A percentile compares a stretch with the other conserved stretches of the same genome.
Conservation (phyloP, 2,888 invertebrate genomes). For the Calameuta filiformis region DNA sequence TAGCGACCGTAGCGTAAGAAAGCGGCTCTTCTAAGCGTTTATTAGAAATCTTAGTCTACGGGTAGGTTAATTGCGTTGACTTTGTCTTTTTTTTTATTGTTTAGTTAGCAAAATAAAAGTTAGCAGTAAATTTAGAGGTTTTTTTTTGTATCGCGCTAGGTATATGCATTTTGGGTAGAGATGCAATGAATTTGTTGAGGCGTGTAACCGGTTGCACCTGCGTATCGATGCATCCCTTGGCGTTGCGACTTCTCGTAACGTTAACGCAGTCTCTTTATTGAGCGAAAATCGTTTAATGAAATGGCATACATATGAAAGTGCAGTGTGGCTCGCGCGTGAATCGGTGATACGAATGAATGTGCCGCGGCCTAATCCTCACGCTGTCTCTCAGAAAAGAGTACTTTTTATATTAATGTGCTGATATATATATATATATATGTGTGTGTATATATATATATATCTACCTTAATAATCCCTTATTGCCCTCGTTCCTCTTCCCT, state of each 20-base stretch:
- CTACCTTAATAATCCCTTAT: background rate
- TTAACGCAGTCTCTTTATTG: background rate
- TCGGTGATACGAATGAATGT: slow-evolving; percentile 32
- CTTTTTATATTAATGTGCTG: slow-evolving; percentile 65
- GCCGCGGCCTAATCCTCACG: slow-evolving; percentile 61
- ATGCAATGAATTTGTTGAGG: background rate
- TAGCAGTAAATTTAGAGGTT: background rate
- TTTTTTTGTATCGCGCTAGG: background rate
- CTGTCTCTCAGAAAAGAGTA: slow-evolving; percentile 60
- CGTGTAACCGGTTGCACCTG: background rate
- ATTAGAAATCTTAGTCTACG: background rate
- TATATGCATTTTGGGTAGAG: background rate
- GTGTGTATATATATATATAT: background rate
- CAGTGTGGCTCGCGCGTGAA: slow-evolving; percentile 32
- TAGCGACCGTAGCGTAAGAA: background rate
- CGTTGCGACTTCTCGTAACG: background rate
- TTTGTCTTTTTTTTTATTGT: background rate
- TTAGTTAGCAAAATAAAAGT: background rate
- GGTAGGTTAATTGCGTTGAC: background rate
- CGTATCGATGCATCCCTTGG: background rate
- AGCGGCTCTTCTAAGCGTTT: background rate
- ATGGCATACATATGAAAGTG: slow-evolving; percentile 46
- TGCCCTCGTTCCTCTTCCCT: background rate
- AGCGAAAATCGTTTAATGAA: background rate
- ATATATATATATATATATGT: slow-evolving; percentile 29